Conservation (phyloP, 2,113 vertebrate species). For the Symphodus melops region DNA sequence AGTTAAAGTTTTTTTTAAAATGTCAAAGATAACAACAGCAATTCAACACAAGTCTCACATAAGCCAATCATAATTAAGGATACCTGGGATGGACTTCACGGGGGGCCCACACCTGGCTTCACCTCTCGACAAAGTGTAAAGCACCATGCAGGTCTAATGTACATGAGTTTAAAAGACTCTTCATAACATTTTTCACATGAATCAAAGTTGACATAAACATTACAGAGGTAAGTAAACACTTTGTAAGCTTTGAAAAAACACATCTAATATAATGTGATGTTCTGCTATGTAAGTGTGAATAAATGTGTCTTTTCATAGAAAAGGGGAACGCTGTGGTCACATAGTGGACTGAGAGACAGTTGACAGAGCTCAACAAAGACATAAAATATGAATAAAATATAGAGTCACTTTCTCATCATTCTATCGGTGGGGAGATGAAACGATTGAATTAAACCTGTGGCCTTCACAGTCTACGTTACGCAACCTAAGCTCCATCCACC, state of each 20-base stretch:
- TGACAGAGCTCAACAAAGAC: neutral
- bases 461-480: too few species aligned
- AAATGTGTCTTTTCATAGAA: neutral
- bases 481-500: too few species aligned
- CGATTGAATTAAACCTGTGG: too few species aligned
- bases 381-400: neutral
- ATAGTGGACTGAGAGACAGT: neutral
- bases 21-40: too few species aligned
- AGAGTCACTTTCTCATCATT: neutral
- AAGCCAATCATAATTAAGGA: too few species aligned
- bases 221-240: neutral
- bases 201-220: neutral
- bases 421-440: neutral
- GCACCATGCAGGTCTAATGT: too few species aligned
- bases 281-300: neutral
- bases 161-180: neutral
- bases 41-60: too few species aligned
- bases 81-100: too few species aligned
- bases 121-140: neutral
- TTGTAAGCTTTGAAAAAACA: neutral
- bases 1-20: too few species aligned
- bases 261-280: neutral
- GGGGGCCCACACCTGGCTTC: too few species aligned
- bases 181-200: neutral
- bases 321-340: slow-evolving; percentile 1